phyloP scores from a whole-genome alignment of 2,797 vertebrate species.

The Muscicapa striata region DNA sequence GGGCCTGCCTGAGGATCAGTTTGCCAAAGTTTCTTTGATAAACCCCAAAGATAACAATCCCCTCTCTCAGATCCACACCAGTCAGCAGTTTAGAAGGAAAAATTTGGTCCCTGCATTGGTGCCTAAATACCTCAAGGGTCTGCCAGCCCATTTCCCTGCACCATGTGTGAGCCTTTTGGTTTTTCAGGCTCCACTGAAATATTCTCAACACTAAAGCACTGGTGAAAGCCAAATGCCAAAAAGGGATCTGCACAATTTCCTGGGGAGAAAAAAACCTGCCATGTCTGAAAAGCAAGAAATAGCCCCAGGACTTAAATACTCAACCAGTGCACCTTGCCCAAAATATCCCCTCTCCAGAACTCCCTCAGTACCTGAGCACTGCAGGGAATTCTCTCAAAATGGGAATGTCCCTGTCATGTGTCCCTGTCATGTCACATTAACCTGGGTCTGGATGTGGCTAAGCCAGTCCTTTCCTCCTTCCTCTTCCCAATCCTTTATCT shows the following conservation, averaged over 20 bases:
- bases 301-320: background rate
- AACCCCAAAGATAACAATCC: background rate
- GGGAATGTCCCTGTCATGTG: background rate
- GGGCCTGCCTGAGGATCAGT: background rate
- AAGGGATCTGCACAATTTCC: background rate
- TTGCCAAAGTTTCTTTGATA: background rate
- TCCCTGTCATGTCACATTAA: background rate
- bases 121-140: background rate
- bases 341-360: background rate
- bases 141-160: constrained; percentile 3
- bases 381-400: background rate
- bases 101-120: background rate
- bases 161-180: background rate
- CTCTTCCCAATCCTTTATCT: background rate
- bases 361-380: background rate
- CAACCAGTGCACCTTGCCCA: background rate
- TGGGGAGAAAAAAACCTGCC: background rate
- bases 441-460: too few relatives aligned
- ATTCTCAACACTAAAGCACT: background rate
- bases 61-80: background rate
- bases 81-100: background rate
- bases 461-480: background rate
- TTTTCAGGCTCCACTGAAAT: background rate
- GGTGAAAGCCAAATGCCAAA: background rate
- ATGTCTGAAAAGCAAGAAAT: background rate